These are phyloP conservation scores for Etia nguti DNA, from an alignment of 2,113 vertebrate genomes.

Conservation along the genomic window DNA sequence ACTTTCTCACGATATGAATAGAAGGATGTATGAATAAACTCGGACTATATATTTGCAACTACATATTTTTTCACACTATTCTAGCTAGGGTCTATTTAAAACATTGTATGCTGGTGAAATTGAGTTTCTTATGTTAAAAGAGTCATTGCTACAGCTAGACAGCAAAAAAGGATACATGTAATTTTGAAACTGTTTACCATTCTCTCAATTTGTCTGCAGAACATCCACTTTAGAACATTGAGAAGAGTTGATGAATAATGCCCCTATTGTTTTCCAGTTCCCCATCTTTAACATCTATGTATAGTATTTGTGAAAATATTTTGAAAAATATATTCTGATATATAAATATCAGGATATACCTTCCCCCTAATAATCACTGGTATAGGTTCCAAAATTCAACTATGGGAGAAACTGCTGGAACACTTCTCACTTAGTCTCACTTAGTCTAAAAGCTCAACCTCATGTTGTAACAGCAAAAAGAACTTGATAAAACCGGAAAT, in stretches of 20 bases:
- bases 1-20: neutral
- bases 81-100: neutral
- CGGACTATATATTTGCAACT: neutral
- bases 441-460: neutral
- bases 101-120: neutral
- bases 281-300: neutral
- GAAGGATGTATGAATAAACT: neutral
- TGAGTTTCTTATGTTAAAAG: neutral
- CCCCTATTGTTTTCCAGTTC: neutral
- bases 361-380: neutral
- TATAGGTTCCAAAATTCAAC: neutral
- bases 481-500: neutral
- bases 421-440: neutral
- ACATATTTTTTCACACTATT: neutral
- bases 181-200: neutral
- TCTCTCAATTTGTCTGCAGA: neutral
- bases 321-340: neutral
- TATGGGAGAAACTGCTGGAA: neutral
- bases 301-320: neutral
- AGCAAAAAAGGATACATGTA: neutral
- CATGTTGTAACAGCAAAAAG: neutral
- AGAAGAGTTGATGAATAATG: neutral
- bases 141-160: neutral
- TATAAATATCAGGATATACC: neutral
- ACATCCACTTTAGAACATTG: neutral